Evolutionary conservation across 2,797 vertebrate genomes (phyloP).

Genomic region (Myotis findleyi): DNA sequence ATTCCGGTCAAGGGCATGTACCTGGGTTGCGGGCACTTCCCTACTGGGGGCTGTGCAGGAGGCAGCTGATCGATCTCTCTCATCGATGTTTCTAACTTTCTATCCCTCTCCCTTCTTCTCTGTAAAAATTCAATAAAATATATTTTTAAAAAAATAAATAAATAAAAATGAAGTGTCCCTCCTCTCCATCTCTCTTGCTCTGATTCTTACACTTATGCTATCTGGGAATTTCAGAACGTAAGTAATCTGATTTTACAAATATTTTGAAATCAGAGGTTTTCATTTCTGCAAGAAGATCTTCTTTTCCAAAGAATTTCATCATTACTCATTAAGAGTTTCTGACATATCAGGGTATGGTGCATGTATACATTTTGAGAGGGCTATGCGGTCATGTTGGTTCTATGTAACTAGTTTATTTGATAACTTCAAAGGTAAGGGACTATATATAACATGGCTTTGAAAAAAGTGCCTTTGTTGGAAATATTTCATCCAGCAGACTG

Average conservation of each 20-base stretch:
- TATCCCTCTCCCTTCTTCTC: no score
- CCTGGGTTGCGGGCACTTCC: no score
- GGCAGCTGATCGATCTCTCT: no score
- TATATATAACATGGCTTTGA: slow-evolving; percentile 26
- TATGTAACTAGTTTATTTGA: neutral
- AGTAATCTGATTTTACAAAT: neutral
- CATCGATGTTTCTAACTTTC: no score
- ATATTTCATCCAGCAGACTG: neutral
- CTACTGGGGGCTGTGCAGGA: no score
- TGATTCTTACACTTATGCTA: neutral
- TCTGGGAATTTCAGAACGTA: neutral
- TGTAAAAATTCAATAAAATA: no score
- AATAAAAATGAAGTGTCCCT: neutral
- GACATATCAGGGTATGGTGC: neutral
- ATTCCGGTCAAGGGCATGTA: no score
- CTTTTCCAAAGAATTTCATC: neutral
- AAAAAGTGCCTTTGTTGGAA: neutral
- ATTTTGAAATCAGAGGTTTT: neutral
- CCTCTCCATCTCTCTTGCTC: neutral
- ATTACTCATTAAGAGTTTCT: neutral
- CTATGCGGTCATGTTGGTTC: neutral
- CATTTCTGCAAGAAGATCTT: neutral
- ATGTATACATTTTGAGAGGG: neutral
- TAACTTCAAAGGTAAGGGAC: slow-evolving; percentile 39
- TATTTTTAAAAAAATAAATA: no score